A percentile compares a stretch with the other conserved stretches of the same genome.
phyloP scores from a whole-genome alignment of 1,140 invertebrate species.

The Hestina assimilis region DNA sequence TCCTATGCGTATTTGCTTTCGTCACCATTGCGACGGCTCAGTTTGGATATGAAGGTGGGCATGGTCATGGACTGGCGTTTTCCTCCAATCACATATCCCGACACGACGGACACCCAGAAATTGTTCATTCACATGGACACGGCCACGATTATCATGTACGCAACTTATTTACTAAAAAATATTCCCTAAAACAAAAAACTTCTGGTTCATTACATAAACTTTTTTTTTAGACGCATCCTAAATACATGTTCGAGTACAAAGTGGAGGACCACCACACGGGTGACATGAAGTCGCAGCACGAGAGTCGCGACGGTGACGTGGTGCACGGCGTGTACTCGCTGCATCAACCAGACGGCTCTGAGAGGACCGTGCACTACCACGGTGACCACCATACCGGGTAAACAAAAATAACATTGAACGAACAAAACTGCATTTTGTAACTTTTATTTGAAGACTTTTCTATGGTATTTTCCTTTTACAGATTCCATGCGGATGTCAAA shows the following conservation, averaged over 20 bases:
- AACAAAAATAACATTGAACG: not conserved
- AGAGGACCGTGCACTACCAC: slow-evolving; percentile 75
- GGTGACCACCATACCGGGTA: slow-evolving; percentile 35
- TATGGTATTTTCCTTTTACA: slow-evolving; percentile 20
- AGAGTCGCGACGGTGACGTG: slow-evolving; percentile 78
- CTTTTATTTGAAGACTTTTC: too few relatives aligned
- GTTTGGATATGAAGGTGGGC: too few relatives aligned
- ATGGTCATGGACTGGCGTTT: slow-evolving; percentile 17
- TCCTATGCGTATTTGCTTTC: slow-evolving; percentile 11
- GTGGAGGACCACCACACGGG: slow-evolving; percentile 71
- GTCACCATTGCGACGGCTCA: slow-evolving; percentile 10
- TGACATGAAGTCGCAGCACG: slow-evolving; percentile 79
- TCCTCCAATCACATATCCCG: slow-evolving; percentile 28
- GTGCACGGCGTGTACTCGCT: slow-evolving; percentile 78
- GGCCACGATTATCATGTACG: slow-evolving; percentile 45
- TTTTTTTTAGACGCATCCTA: slow-evolving; percentile 39
- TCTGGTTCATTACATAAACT: too few relatives aligned
- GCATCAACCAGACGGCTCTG: slow-evolving; percentile 76
- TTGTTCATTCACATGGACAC: slow-evolving; percentile 20
- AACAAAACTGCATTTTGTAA: too few relatives aligned
- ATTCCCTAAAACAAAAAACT: too few relatives aligned
- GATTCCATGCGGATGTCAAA: slow-evolving; percentile 38
- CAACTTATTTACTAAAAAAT: too few relatives aligned
- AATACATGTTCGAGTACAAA: slow-evolving; percentile 43
- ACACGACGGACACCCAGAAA: slow-evolving; percentile 28